phyloP scores from a whole-genome alignment of 2,113 vertebrate species.

The Hemibagrus wyckioides region DNA sequence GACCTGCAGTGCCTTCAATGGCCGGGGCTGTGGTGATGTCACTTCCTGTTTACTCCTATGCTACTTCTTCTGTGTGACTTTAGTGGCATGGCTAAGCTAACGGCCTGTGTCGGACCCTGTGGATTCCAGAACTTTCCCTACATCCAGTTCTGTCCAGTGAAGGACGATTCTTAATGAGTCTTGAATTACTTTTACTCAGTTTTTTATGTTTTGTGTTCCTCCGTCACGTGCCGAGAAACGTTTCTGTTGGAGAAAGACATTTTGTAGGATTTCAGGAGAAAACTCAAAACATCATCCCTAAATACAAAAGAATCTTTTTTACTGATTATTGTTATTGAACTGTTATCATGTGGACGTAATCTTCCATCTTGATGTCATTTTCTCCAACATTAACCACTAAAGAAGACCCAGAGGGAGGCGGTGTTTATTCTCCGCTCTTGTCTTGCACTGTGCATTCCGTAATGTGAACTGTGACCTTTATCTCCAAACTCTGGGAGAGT shows the following conservation, averaged over 20 bases:
- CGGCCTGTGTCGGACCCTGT: conserved; percentile 3
- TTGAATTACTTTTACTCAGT: not conserved
- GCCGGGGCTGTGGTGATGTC: conserved; percentile 27
- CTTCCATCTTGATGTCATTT: conserved; percentile 43
- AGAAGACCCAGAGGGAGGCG: conserved; percentile 34
- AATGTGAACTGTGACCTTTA: conserved; percentile 58
- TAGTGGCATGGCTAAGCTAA: conserved; percentile 12
- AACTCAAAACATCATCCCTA: not conserved
- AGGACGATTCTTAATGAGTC: conserved; percentile 1
- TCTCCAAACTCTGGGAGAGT: conserved; percentile 49
- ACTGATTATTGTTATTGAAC: not conserved
- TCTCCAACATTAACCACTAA: conserved; percentile 58
- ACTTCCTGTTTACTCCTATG: conserved; percentile 35
- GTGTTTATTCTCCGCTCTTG: conserved; percentile 1
- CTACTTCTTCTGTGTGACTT: conserved; percentile 28
- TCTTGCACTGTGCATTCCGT: conserved; percentile 63
- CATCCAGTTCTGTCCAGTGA: conserved; percentile 14
- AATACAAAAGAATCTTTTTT: not conserved
- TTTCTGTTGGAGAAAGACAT: not conserved
- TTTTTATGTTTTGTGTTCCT: not conserved
- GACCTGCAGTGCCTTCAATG: conserved; percentile 50
- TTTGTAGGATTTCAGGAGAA: not conserved
- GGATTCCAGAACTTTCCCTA: conserved; percentile 16
- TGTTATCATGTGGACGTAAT: not conserved
- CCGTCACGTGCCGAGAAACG: not conserved